These are phyloP conservation scores for Plemyria rubiginata DNA, from an alignment of 2,888 invertebrate genomes.

Conservation along the genomic window DNA sequence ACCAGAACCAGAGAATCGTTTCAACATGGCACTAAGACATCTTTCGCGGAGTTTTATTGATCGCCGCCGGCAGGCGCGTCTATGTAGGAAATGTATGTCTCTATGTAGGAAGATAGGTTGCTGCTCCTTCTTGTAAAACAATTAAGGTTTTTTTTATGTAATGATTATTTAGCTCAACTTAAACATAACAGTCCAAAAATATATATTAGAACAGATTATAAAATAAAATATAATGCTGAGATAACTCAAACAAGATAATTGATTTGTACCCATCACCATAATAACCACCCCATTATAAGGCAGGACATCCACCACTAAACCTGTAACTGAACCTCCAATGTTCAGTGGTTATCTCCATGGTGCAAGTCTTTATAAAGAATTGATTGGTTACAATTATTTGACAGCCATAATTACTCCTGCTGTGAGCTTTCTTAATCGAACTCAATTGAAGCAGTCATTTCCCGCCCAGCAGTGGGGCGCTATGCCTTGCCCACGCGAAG, in stretches of 20 bases:
- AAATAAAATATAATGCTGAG: too few species aligned
- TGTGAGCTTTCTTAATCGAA: slow-evolving; percentile 15
- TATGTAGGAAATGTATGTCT: background rate
- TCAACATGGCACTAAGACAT: background rate
- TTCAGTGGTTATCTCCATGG: background rate
- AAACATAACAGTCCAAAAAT: too few species aligned
- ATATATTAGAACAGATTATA: too few species aligned
- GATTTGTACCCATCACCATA: too few species aligned
- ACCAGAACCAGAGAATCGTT: background rate
- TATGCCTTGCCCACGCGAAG: background rate
- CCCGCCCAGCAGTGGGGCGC: slow-evolving; percentile 14
- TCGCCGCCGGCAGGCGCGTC: background rate
- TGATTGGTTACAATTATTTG: background rate
- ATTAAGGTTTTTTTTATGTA: too few species aligned
- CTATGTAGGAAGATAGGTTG: background rate
- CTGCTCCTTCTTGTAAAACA: background rate
- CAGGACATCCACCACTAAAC: too few species aligned
- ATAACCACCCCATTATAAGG: too few species aligned
- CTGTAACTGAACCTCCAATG: too few species aligned
- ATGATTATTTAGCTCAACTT: too few species aligned
- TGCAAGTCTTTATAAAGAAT: background rate
- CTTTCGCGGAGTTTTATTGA: background rate
- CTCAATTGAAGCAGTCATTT: slow-evolving; percentile 15
- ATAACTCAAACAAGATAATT: too few species aligned
- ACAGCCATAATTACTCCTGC: slow-evolving; percentile 12